Evolutionary conservation across 92 coral and sea anemone genomes (phyloP).

Genomic region (Siderastrea radians): DNA sequence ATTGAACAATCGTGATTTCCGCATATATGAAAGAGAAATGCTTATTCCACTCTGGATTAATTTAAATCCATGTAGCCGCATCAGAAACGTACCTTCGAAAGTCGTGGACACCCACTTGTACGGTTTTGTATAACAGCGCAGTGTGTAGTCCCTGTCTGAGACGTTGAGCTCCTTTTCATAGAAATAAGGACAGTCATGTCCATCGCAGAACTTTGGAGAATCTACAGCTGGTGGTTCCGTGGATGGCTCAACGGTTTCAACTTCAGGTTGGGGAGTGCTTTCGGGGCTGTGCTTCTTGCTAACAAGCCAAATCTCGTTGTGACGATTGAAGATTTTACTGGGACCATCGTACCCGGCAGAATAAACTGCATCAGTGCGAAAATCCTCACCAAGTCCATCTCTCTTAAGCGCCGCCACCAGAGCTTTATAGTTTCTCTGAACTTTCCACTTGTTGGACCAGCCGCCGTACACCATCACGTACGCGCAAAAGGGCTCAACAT

Average conservation of each 20-base stretch:
- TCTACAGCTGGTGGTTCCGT: too few relatives aligned
- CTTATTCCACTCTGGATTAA: too few relatives aligned
- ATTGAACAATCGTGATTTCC: too few relatives aligned
- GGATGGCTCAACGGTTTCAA: too few relatives aligned
- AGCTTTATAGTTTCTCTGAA: conserved; percentile 47
- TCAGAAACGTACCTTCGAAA: not conserved
- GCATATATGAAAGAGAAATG: too few relatives aligned
- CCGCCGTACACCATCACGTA: conserved; percentile 69
- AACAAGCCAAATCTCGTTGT: conserved; percentile 86
- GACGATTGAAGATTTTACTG: conserved; percentile 47
- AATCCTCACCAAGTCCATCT: conserved; percentile 72
- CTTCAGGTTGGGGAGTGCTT: too few relatives aligned
- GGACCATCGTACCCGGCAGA: conserved; percentile 80
- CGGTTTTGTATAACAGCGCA: not conserved
- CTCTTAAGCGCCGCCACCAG: conserved; percentile 65
- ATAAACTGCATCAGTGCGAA: conserved; percentile 60
- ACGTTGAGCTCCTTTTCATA: not conserved
- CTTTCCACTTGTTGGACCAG: conserved; percentile 37
- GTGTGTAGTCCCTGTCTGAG: not conserved
- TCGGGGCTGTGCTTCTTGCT: conserved; percentile 43
- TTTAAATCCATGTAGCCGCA: too few relatives aligned
- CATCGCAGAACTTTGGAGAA: not conserved
- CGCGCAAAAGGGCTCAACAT: conserved; percentile 65
- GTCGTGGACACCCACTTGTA: not conserved
- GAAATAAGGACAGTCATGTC: not conserved